Percentiles rank a stretch among this genome's conserved stretches.
These are phyloP conservation scores for Pteronotus mesoamericanus DNA, from an alignment of 2,797 vertebrate genomes.

Conservation along the genomic window DNA sequence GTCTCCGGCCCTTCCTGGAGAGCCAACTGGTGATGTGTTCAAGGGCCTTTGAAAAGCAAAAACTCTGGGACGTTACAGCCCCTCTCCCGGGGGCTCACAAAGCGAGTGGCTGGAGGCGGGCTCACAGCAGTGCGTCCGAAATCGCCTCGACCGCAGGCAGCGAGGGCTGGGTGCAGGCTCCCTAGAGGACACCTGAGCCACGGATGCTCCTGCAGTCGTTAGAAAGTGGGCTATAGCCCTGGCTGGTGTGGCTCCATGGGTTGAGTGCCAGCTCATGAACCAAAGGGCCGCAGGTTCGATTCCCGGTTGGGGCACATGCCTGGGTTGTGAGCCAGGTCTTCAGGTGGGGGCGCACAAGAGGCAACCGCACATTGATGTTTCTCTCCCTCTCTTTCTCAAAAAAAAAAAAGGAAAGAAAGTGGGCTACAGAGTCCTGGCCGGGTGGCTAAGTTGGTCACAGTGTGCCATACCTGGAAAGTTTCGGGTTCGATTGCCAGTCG, in stretches of 20 bases:
- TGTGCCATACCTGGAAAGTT: neutral
- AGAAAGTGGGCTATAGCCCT: too few relatives aligned
- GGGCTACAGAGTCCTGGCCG: neutral
- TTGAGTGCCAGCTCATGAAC: too few relatives aligned
- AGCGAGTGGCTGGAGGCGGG: neutral
- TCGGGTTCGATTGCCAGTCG: neutral
- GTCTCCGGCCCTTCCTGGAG: neutral
- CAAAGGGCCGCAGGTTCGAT: too few relatives aligned
- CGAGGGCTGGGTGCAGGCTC: neutral
- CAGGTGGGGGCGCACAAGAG: too few relatives aligned
- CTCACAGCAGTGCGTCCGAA: neutral
- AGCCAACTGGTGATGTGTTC: neutral
- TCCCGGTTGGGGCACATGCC: too few relatives aligned
- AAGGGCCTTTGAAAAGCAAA: neutral
- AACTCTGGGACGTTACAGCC: neutral
- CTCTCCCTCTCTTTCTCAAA: too few relatives aligned
- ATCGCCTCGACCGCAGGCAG: neutral
- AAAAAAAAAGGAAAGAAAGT: too few relatives aligned
- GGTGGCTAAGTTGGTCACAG: neutral
- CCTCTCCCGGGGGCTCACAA: neutral
- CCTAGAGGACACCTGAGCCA: neutral
- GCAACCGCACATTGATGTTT: too few relatives aligned
- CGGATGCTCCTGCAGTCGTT: neutral
- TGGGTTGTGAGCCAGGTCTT: too few relatives aligned
- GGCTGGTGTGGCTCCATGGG: too few relatives aligned